Evolutionary conservation across 2,113 vertebrate species (phyloP).

Genomic region (Acinonyx jubatus): DNA sequence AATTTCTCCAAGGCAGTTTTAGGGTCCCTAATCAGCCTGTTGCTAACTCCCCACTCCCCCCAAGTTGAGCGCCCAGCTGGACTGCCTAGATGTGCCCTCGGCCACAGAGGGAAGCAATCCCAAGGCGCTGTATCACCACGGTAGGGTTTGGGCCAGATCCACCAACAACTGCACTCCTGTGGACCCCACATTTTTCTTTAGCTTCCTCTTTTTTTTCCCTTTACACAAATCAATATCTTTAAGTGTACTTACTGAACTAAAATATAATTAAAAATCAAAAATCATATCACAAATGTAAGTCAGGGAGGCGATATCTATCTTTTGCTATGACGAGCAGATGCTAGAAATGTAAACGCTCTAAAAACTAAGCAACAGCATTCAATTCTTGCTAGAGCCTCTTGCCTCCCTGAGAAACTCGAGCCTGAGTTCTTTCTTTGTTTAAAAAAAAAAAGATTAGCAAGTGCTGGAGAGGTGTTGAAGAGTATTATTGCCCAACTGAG

Average conservation of each 20-base stretch:
- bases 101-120: neutral
- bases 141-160: neutral
- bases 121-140: neutral
- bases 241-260: neutral
- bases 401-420: neutral
- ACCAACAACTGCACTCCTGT: neutral
- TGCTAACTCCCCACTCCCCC: neutral
- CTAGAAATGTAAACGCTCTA: neutral
- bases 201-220: neutral
- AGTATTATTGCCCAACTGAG: neutral
- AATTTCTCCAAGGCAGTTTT: neutral
- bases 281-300: neutral
- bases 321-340: neutral
- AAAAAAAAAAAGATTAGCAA: neutral
- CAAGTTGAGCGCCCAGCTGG: neutral
- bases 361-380: neutral
- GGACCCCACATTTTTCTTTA: constrained; percentile 21
- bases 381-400: neutral
- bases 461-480: neutral
- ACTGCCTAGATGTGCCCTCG: neutral
- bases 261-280: neutral
- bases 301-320: neutral
- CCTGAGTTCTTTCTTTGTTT: neutral
- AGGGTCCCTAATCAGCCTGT: neutral
- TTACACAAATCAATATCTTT: neutral